These are phyloP conservation scores for Micropoecilia bifurca DNA, from an alignment of 2,797 vertebrate species.

Conservation along the genomic window DNA sequence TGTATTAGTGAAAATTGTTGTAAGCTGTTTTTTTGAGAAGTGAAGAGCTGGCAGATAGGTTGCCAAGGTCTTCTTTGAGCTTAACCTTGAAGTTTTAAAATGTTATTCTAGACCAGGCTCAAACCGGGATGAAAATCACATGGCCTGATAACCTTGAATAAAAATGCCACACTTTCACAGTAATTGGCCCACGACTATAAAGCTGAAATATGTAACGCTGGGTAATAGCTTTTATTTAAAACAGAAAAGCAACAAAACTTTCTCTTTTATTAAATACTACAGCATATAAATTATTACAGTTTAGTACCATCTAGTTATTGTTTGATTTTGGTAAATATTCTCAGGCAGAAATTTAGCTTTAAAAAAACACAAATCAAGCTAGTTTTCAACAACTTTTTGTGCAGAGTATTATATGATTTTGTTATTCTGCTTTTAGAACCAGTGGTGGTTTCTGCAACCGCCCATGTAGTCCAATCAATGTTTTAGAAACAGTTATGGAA, in stretches of 20 bases:
- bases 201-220: background rate
- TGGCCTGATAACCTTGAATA: background rate
- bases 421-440: background rate
- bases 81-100: constrained; percentile 59
- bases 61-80: constrained; percentile 44
- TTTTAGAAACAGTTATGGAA: background rate
- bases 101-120: constrained; percentile 24
- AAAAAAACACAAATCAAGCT: background rate
- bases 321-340: background rate
- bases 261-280: background rate
- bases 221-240: background rate
- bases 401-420: background rate
- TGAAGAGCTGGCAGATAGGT: constrained; percentile 42
- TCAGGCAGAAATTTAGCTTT: background rate
- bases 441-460: no score
- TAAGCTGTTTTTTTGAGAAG: constrained; percentile 29
- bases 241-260: background rate
- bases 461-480: background rate
- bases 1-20: constrained; percentile 53
- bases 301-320: background rate
- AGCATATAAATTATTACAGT: background rate
- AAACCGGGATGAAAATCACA: background rate
- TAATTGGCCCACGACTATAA: background rate
- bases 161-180: background rate
- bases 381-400: background rate